Evolutionary conservation across 1,140 invertebrate species (phyloP).

Genomic region (Pomacea maculata): DNA sequence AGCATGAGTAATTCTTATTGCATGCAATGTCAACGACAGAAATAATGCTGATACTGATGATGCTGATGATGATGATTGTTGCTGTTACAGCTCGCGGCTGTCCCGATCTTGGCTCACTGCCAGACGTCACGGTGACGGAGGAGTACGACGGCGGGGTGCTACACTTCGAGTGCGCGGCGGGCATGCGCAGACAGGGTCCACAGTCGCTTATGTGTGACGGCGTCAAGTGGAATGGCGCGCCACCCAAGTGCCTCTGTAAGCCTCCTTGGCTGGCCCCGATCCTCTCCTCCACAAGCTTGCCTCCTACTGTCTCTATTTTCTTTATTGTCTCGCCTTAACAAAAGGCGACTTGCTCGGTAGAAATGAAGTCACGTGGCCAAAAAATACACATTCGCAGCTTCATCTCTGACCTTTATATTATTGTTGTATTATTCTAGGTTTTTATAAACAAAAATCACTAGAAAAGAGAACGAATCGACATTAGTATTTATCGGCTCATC

Average conservation of each 20-base stretch:
- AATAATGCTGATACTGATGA: neutral
- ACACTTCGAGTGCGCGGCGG: constrained; percentile 28
- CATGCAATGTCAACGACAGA: neutral
- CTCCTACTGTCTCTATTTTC: no score
- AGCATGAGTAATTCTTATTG: neutral
- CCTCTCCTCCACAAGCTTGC: neutral
- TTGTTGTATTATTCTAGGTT: no score
- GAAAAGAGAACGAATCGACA: no score
- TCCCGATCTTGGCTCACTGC: constrained; percentile 7
- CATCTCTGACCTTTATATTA: no score
- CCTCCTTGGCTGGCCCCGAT: neutral
- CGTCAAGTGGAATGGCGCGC: constrained; percentile 20
- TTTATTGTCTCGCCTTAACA: no score
- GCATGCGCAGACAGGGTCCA: constrained; percentile 28
- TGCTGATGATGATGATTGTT: neutral
- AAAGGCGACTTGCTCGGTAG: neutral
- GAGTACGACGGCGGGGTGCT: constrained; percentile 28
- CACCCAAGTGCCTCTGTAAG: constrained; percentile 28
- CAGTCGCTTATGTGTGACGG: constrained; percentile 31
- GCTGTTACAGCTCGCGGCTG: constrained; percentile 19
- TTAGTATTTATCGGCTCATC: no score
- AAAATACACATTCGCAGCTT: neutral
- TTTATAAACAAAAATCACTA: no score
- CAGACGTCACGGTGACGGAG: constrained; percentile 18
- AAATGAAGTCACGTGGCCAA: neutral